Evolutionary conservation across 2,113 vertebrate genomes (phyloP), one percentile per base, ranked within the genome.

Genomic region (Sinocyclocheilus grahami): DNA sequence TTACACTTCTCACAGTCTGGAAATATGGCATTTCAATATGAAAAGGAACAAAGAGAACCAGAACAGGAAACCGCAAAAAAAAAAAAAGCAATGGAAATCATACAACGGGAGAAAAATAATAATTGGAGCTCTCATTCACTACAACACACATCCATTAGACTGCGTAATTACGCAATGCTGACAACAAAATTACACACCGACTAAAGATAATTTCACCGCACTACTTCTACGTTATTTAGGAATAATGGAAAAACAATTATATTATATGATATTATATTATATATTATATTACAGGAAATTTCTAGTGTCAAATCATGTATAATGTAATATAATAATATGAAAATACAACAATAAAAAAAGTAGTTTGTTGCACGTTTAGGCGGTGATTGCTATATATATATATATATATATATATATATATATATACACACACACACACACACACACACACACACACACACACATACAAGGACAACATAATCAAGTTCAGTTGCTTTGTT

Each of bases 11-110:
- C 30, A 39, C 18, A 42, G 42, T 8, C 46, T 63, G 30, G 30
- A 78, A 81, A 42, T 39, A 42, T 75, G 20, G 27, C 76, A 20
- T 39, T 27, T 33, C 69, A 74, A 37, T 84, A 33, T 51, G 20
- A 83, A 53, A 83, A 58, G 33, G 13, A 67, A 85, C 65, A 63
- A 84, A 79, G 72, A 62, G 63, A 87, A 18, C 27, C 20, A n/a
- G 62, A 33, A 71, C 55, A 79, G n/a, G 55, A 53, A 85, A 81
- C 20, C 0, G 22, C 30, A 85, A 81, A 85, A 18, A 58, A 18
- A n/a, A n/a, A 58, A 16, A 75, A 87, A 67, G 27, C 30, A 84
- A 33, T 33, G 55, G 74, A 81, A 81, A 81, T 58, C 39, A 39
- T 39, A 46, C 11, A 14, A 78, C 5, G 6, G 39, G 5, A 39